phyloP scores from a whole-genome alignment of 2,113 vertebrate species.

The Mobula hypostoma region DNA sequence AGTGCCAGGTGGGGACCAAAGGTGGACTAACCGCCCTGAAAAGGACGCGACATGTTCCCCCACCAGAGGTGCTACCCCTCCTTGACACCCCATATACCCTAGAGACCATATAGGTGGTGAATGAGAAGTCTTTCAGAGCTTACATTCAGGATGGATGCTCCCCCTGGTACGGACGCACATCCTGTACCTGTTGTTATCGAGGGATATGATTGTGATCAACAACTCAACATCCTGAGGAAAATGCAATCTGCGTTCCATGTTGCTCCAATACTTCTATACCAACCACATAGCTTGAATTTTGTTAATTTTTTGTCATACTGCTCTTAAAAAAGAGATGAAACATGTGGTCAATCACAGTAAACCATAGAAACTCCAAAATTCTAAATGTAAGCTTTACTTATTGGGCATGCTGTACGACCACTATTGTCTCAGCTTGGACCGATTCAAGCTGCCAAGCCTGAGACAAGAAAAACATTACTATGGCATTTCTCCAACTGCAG shows the following conservation, averaged over 20 bases:
- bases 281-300: not conserved
- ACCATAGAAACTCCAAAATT: not conserved
- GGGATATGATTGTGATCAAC: not conserved
- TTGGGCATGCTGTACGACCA: not conserved
- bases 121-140: not conserved
- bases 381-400: not conserved
- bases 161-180: not conserved
- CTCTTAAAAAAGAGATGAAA: not conserved
- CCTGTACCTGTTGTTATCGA: not conserved
- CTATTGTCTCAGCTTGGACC: not conserved
- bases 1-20: no score
- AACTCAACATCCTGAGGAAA: not conserved
- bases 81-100: no score
- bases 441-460: not conserved
- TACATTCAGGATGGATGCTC: not conserved
- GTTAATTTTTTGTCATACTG: not conserved
- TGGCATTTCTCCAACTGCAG: no score
- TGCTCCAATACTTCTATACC: not conserved
- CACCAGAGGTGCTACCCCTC: no score
- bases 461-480: not conserved
- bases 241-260: not conserved
- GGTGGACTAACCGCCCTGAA: no score
- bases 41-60: no score
- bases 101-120: not conserved
- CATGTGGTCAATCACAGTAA: not conserved